Evolutionary conservation across 2,888 invertebrate species (phyloP).

Genomic region (Hemicrepidius hirtus): DNA sequence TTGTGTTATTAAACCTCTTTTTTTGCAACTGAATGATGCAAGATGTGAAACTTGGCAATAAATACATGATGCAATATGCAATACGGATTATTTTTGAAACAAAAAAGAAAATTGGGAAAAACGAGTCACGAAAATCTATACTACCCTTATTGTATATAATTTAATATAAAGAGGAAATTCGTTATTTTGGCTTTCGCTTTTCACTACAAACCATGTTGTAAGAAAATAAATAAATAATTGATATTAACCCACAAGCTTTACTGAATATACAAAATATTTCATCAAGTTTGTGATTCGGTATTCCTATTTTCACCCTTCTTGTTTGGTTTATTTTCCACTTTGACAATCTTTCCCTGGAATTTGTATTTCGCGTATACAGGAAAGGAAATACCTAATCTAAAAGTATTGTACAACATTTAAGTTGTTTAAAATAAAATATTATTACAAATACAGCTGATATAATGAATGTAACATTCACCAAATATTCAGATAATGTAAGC

Average conservation of each 20-base stretch:
- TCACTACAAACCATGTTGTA: not conserved
- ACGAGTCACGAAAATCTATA: too few species aligned
- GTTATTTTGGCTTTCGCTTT: too few species aligned
- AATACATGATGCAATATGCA: conserved; percentile 6
- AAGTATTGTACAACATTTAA: too few species aligned
- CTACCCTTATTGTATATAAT: too few species aligned
- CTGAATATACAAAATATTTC: not conserved
- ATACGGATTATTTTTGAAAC: not conserved
- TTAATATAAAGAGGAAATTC: too few species aligned
- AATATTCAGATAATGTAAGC: too few species aligned
- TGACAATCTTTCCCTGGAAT: not conserved
- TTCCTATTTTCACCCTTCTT: not conserved
- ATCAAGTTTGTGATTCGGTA: not conserved
- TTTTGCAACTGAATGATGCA: not conserved
- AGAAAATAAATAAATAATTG: conserved; percentile 9
- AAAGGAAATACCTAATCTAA: not conserved
- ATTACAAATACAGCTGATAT: too few species aligned
- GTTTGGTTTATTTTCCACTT: conserved; percentile 3
- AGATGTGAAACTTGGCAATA: not conserved
- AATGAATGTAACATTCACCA: too few species aligned
- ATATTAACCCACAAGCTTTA: not conserved
- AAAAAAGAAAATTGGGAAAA: too few species aligned
- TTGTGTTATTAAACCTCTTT: conserved; percentile 6
- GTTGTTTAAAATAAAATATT: too few species aligned
- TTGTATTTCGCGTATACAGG: not conserved